phyloP scores from a whole-genome alignment of 2,113 vertebrate genomes.

The Sclerurus mexicanus region DNA sequence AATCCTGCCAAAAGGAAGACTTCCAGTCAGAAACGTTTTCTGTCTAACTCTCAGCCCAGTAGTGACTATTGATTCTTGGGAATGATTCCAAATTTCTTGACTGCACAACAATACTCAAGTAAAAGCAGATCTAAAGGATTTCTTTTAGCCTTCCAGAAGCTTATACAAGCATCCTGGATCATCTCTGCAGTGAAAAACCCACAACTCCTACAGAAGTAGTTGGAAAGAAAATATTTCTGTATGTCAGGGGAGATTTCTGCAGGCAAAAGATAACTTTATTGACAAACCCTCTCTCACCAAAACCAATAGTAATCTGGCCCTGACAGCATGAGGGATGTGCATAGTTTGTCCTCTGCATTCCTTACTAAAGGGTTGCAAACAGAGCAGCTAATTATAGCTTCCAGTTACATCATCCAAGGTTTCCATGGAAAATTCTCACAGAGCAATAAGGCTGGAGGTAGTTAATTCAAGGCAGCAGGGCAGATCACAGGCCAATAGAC shows the following conservation, averaged over 20 bases:
- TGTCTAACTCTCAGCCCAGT: neutral
- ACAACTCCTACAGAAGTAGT: neutral
- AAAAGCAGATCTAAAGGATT: conserved; percentile 2
- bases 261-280: conserved; percentile 44
- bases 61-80: neutral
- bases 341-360: neutral
- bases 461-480: neutral
- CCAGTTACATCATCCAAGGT: neutral
- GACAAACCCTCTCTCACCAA: neutral
- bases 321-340: neutral
- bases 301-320: neutral
- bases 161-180: conserved; percentile 24
- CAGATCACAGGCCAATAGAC: neutral
- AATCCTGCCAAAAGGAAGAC: neutral
- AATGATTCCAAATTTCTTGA: neutral
- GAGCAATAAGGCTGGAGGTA: neutral
- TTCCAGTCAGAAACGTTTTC: neutral
- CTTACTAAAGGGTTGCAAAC: neutral
- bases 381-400: conserved; percentile 11
- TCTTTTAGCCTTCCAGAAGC: conserved; percentile 8
- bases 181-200: neutral
- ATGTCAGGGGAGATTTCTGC: conserved; percentile 10
- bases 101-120: neutral
- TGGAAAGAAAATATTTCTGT: conserved; percentile 9
- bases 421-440: neutral